Evolutionary conservation across 1,140 invertebrate species (phyloP).

Genomic region (Aphelinus atriplicis): DNA sequence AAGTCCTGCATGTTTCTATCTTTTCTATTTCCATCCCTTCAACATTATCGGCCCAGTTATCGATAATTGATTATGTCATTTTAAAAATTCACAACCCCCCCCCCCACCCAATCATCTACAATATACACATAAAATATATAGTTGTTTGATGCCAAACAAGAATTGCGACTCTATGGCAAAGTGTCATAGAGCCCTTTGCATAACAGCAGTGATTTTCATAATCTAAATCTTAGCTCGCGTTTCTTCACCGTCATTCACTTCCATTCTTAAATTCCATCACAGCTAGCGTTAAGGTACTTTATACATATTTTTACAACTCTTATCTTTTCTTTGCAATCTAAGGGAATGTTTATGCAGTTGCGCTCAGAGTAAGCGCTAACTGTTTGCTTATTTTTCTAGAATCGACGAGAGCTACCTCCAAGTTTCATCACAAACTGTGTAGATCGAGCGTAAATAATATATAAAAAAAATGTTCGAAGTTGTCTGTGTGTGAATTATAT

Average conservation of each 20-base stretch:
- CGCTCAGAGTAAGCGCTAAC: not conserved
- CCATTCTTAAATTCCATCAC: conserved; percentile 55
- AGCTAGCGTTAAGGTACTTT: conserved; percentile 51
- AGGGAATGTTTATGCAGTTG: conserved; percentile 32
- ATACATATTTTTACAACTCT: conserved; percentile 11
- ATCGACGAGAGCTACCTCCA: conserved; percentile 34
- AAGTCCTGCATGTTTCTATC: conserved; percentile 29
- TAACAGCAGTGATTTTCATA: conserved; percentile 22
- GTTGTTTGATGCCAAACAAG: conserved; percentile 20
- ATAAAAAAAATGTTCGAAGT: no score
- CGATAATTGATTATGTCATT: no score
- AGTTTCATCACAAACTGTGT: conserved; percentile 6
- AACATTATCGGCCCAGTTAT: no score
- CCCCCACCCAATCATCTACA: no score
- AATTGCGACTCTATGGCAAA: conserved; percentile 15
- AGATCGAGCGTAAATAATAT: not conserved
- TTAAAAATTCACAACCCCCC: no score
- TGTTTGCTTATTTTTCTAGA: not conserved
- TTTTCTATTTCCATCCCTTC: not conserved
- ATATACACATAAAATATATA: not conserved
- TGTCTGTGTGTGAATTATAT: no score
- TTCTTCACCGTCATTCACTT: conserved; percentile 37
- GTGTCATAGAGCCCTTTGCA: conserved; percentile 7
- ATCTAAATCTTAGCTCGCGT: conserved; percentile 26
- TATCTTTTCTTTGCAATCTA: conserved; percentile 15